Conservation (phyloP, 2,888 invertebrate species). For the Resseliella maxima region DNA sequence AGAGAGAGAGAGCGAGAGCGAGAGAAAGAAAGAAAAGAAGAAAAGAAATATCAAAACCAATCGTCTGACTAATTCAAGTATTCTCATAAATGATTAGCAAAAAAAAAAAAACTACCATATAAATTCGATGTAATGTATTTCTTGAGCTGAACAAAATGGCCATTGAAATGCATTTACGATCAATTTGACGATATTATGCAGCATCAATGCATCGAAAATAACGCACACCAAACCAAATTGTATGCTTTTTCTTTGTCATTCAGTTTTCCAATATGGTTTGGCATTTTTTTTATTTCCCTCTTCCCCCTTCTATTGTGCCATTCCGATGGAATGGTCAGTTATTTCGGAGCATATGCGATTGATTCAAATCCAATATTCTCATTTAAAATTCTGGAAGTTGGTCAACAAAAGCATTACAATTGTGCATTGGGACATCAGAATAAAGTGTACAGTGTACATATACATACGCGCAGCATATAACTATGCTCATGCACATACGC, state of each 20-base stretch:
- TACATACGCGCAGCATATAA: too few relatives aligned
- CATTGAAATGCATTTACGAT: conserved; percentile 40
- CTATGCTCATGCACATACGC: not conserved
- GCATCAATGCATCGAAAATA: conserved; percentile 35
- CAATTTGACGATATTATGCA: conserved; percentile 2
- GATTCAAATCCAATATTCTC: conserved; percentile 17
- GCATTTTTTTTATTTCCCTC: not conserved
- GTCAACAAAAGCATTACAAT: conserved; percentile 41
- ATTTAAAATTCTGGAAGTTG: conserved; percentile 53
- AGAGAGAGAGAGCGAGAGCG: too few relatives aligned
- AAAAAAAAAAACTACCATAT: not conserved
- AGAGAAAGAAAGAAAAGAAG: not conserved
- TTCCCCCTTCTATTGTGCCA: not conserved
- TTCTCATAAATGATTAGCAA: not conserved
- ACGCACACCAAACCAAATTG: not conserved
- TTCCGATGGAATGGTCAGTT: not conserved
- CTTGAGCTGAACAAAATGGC: not conserved
- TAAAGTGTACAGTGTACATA: not conserved
- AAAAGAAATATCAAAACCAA: not conserved
- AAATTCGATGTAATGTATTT: not conserved
- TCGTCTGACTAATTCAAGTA: not conserved
- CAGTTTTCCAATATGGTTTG: not conserved
- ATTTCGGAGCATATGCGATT: not conserved
- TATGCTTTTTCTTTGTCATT: not conserved
- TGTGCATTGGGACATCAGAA: not conserved